A percentile compares a stretch with the other conserved stretches of the same genome.
phyloP scores from a whole-genome alignment of 1,140 invertebrate genomes.

The Spodoptera litura region DNA sequence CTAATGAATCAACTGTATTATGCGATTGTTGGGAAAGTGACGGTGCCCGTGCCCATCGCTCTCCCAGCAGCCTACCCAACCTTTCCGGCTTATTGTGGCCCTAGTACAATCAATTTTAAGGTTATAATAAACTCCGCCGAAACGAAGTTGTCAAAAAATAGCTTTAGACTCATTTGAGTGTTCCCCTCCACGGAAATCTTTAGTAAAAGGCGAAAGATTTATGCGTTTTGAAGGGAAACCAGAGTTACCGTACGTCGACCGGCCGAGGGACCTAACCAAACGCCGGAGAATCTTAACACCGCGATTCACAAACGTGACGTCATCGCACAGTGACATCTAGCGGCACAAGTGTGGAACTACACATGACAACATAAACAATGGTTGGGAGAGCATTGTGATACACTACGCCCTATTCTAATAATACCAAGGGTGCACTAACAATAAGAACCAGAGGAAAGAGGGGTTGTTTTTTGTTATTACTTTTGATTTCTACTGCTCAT shows the following conservation, averaged over 20 bases:
- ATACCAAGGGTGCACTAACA: too few relatives aligned
- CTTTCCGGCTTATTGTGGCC: too few relatives aligned
- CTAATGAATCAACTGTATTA: too few relatives aligned
- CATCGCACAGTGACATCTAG: neutral
- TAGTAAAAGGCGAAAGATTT: slow-evolving; percentile 36
- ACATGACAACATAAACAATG: neutral
- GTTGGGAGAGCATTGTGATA: too few relatives aligned
- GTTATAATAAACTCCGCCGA: slow-evolving; percentile 8
- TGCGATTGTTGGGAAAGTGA: too few relatives aligned
- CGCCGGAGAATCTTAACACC: slow-evolving; percentile 18
- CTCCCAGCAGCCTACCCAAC: too few relatives aligned
- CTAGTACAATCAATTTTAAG: too few relatives aligned
- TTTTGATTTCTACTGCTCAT: too few relatives aligned
- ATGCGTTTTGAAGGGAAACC: slow-evolving; percentile 34
- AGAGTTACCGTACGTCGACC: neutral
- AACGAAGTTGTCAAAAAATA: slow-evolving; percentile 19
- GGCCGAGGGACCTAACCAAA: neutral
- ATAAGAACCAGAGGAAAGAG: too few relatives aligned
- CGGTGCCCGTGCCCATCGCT: too few relatives aligned
- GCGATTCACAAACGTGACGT: slow-evolving; percentile 5
- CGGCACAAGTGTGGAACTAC: neutral
- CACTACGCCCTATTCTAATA: too few relatives aligned
- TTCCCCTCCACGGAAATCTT: slow-evolving; percentile 33
- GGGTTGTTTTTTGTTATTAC: too few relatives aligned
- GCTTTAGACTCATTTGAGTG: slow-evolving; percentile 15